phyloP scores from a whole-genome alignment of 2,797 vertebrate genomes.

The Catharus ustulatus region DNA sequence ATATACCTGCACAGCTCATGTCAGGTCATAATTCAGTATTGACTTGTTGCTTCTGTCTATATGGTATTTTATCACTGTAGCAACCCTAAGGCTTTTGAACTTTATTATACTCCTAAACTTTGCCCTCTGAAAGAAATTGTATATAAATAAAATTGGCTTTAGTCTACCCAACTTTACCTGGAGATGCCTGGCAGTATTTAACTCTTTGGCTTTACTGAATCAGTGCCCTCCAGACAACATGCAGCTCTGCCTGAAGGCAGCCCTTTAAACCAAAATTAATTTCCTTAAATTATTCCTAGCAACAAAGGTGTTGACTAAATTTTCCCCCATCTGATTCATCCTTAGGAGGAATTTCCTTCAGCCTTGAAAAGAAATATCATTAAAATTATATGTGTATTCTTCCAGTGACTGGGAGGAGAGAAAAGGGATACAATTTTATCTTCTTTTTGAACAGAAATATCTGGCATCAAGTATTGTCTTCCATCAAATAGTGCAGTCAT shows the following conservation, averaged over 20 bases:
- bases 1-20: background rate
- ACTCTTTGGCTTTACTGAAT: background rate
- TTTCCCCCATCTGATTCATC: background rate
- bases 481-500: background rate
- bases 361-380: background rate
- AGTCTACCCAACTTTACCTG: background rate
- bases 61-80: slow-evolving; percentile 29
- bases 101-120: slow-evolving; percentile 9
- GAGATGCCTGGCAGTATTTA: background rate
- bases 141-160: background rate
- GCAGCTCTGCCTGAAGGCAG: background rate
- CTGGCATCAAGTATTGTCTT: background rate
- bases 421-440: background rate
- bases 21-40: slow-evolving; percentile 26
- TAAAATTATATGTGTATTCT: background rate
- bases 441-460: background rate
- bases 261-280: background rate
- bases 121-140: background rate
- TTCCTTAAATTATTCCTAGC: background rate
- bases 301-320: background rate
- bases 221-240: background rate
- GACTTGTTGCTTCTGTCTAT: background rate
- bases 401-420: background rate
- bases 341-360: background rate
- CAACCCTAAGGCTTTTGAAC: slow-evolving; percentile 37